A percentile compares a stretch with the other conserved stretches of the same genome.
Evolutionary conservation across 92 coral and sea anemone genomes (phyloP).

Genomic region (Pocillopora grandis): DNA sequence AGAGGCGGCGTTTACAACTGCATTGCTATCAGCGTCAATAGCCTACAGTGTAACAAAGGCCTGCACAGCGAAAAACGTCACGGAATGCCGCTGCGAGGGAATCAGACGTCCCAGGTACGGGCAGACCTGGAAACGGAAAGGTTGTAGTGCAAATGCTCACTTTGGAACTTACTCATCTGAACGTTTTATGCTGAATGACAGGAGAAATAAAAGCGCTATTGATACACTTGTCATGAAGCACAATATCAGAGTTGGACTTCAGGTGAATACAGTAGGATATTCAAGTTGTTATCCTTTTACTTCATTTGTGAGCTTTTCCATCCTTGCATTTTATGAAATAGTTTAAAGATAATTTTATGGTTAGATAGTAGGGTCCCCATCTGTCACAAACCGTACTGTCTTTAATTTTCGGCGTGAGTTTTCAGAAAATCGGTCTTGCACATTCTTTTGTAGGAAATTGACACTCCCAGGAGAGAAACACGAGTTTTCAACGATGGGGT

Average conservation of each 20-base stretch:
- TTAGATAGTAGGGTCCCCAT: too few species aligned
- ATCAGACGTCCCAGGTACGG: constrained; percentile 25
- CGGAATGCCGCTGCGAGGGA: constrained; percentile 45
- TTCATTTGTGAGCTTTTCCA: too few species aligned
- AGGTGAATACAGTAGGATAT: constrained; percentile 21
- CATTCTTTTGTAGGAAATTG: too few species aligned
- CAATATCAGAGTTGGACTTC: constrained; percentile 56
- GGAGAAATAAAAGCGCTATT: constrained; percentile 28
- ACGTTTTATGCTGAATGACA: constrained; percentile 42
- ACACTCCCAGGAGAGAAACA: too few species aligned
- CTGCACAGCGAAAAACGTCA: constrained; percentile 41
- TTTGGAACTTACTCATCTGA: constrained; percentile 37
- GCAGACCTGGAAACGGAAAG: constrained; percentile 25
- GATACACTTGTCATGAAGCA: constrained; percentile 33
- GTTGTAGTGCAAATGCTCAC: constrained; percentile 28
- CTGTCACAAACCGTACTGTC: too few species aligned
- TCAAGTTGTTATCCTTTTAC: neutral
- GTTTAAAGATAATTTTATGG: too few species aligned
- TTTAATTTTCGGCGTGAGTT: too few species aligned
- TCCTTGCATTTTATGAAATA: too few species aligned
- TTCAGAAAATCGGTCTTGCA: too few species aligned
- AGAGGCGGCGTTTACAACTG: constrained; percentile 62
- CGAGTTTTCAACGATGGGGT: too few species aligned
- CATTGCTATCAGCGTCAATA: constrained; percentile 47
- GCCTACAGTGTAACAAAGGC: constrained; percentile 49